phyloP scores from a whole-genome alignment of 2,888 invertebrate species.

The Fragum whitleyi region DNA sequence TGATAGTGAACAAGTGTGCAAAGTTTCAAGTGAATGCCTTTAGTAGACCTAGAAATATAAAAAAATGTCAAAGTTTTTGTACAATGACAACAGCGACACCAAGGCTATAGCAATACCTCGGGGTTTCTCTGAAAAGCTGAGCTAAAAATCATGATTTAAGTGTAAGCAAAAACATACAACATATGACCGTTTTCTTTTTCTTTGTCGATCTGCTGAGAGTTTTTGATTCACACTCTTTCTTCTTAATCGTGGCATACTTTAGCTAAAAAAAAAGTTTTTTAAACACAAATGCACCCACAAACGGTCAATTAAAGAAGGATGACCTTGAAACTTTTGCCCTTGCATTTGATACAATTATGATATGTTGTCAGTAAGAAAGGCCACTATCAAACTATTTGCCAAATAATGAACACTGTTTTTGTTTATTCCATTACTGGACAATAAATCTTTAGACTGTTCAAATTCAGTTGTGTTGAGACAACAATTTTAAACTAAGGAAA shows the following conservation, averaged over 20 bases:
- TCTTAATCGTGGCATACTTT: not conserved
- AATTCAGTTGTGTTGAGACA: not conserved
- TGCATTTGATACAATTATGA: not conserved
- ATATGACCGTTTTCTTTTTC: not conserved
- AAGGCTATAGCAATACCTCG: too few relatives aligned
- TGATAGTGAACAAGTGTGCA: too few relatives aligned
- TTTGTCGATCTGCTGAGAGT: not conserved
- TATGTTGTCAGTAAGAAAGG: too few relatives aligned
- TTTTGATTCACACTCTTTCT: not conserved
- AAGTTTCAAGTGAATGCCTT: too few relatives aligned
- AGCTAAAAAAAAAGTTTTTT: not conserved
- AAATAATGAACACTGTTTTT: not conserved
- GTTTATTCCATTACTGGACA: not conserved
- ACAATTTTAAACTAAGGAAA: not conserved
- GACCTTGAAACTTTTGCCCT: not conserved
- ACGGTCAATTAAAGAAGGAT: not conserved
- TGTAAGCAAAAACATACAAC: constrained; percentile 3
- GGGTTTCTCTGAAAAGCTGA: too few relatives aligned
- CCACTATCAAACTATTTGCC: not conserved
- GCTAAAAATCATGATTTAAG: not conserved
- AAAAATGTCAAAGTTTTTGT: too few relatives aligned
- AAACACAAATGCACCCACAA: too few relatives aligned
- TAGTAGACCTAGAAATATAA: too few relatives aligned
- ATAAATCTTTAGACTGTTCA: not conserved
- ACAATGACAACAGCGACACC: too few relatives aligned